Evolutionary conservation across 2,888 invertebrate genomes (phyloP), one percentile per base, ranked within the genome.

Genomic region (Diloba caeruleocephala): DNA sequence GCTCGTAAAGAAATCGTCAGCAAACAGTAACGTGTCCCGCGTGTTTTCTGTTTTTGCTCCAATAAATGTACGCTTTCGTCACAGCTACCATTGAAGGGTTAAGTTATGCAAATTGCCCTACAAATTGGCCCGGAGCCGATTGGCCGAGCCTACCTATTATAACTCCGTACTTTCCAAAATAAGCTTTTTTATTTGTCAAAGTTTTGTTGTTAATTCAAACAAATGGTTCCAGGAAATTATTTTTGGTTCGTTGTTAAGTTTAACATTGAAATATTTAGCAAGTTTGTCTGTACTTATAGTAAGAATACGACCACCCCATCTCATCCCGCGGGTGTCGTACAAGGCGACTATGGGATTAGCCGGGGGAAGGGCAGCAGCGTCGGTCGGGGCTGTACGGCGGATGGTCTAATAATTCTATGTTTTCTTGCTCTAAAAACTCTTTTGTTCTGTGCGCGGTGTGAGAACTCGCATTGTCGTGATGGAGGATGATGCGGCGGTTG

Each of bases 41-140:
- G 56, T 59, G 63, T 85, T 65, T 56, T 43, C 49, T 48, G 63
- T 91, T 92, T 90, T 91, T 90, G 88, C 86, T 74, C 78, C 81
- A 91, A 88, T 90, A 90, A 89, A 88, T 76, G 71, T 59, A 67
- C 65, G 70, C 63, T 77, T 79, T 73, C 78, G 77, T 81, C 81
- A 77, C 83, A 74, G 80, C 68, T 64, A 71, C 77, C 69, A 75
- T 70, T 76, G 78, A 87, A 90, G 91, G 91, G 91, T 88, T 90
- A 86, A 91, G 77, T 87, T 91, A 92, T 92, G 92, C 90, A 92
- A 92, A 92, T 90, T 84, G 82, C 79, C 73, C 77, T 72, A 90
- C 88, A 84, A 85, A 74, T 76, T 74, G 74, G 61, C 65, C 74
- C 71, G 63, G 59, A 76, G 68, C 76, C 76, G 76, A 79, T 80